A percentile compares a stretch with the other conserved stretches of the same genome.
Conservation (phyloP, 2,888 invertebrate species). For the Lepidocyrtinus sp. region DNA sequence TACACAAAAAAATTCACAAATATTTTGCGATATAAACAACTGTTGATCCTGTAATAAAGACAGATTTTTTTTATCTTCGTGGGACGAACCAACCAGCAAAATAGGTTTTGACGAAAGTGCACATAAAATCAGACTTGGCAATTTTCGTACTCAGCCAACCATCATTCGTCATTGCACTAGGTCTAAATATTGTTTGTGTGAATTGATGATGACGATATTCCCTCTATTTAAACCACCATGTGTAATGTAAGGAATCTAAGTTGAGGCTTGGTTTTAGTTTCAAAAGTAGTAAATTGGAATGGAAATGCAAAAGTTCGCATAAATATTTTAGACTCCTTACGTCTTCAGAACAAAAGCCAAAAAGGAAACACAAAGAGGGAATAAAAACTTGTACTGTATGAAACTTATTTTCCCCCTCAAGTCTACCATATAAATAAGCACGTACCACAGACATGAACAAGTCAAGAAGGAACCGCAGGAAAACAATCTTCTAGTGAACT, state of each 20-base stretch:
- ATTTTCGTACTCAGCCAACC: conserved; percentile 48
- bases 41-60: conserved; percentile 31
- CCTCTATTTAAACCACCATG: neutral
- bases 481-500: conserved; percentile 7
- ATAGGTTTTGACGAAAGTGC: neutral
- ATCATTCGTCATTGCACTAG: conserved; percentile 6
- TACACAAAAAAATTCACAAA: conserved; percentile 15
- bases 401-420: conserved; percentile 19
- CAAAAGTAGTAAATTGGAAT: neutral
- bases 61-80: neutral
- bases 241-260: neutral
- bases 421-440: conserved; percentile 21
- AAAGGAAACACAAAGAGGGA: conserved; percentile 5
- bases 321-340: neutral
- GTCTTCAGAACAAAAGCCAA: neutral
- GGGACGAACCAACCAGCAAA: conserved; percentile 21
- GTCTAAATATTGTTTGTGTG: neutral
- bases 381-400: neutral
- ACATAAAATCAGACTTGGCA: conserved; percentile 45
- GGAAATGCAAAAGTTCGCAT: neutral
- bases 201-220: conserved; percentile 21
- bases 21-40: conserved; percentile 10
- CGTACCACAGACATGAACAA: conserved; percentile 30
- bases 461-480: conserved; percentile 33
- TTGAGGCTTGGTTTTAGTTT: neutral